Evolutionary conservation across 2,797 vertebrate species (phyloP).

Genomic region (Hippoglossus hippoglossus): DNA sequence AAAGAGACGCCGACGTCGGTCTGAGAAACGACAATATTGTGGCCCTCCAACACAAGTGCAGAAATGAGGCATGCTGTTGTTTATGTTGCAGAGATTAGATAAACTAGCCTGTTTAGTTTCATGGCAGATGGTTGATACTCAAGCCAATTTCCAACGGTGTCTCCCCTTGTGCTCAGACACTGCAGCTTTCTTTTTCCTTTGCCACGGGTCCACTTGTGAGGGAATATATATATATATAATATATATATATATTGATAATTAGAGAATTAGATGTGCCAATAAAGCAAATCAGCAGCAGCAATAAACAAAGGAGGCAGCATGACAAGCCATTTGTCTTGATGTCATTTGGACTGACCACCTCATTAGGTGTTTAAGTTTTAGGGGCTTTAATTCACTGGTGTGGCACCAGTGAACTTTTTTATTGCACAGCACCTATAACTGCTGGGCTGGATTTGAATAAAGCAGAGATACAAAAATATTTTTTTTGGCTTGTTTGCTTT

Average conservation of each 20-base stretch:
- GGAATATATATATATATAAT: constrained; percentile 58
- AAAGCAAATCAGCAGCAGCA: constrained; percentile 74
- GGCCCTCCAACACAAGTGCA: constrained; percentile 84
- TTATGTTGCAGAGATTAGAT: constrained; percentile 93
- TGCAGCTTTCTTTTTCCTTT: constrained; percentile 57
- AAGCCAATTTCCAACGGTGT: constrained; percentile 89
- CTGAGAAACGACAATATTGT: constrained; percentile 62
- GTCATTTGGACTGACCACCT: constrained; percentile 89
- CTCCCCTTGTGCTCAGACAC: constrained; percentile 87
- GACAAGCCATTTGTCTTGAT: constrained; percentile 87
- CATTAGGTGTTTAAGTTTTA: constrained; percentile 90
- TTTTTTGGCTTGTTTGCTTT: constrained; percentile 35
- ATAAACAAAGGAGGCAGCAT: constrained; percentile 82
- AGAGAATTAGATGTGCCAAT: constrained; percentile 85
- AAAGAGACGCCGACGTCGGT: constrained; percentile 40
- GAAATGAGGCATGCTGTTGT: constrained; percentile 91
- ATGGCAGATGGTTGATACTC: constrained; percentile 91
- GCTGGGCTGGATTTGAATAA: constrained; percentile 82
- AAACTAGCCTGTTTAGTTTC: constrained; percentile 91
- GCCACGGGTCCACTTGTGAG: constrained; percentile 82
- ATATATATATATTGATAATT: constrained; percentile 85
- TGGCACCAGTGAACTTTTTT: constrained; percentile 87
- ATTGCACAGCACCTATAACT: constrained; percentile 70
- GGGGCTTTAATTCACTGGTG: constrained; percentile 88
- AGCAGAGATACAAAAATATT: constrained; percentile 15